Conservation (phyloP, 2,888 invertebrate species). For the Nemapogon koenigi region DNA sequence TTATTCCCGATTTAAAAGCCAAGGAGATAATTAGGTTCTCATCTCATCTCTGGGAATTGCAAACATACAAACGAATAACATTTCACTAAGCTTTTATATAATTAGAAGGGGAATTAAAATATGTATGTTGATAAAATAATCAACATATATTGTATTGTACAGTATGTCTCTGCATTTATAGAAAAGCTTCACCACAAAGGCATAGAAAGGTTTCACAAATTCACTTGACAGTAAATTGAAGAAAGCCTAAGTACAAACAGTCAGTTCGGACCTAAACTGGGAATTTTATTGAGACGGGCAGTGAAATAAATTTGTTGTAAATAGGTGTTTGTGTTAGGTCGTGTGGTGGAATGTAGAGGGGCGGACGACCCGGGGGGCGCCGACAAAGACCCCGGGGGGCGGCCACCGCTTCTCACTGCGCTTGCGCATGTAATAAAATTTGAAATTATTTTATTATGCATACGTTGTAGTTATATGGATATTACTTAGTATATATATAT, state of each 20-base stretch:
- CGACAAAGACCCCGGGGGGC: constrained; percentile 54
- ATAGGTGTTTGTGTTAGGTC: constrained; percentile 10
- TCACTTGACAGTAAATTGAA: constrained; percentile 2
- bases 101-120: neutral
- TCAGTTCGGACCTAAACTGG: neutral
- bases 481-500: no score
- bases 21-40: no score
- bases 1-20: no score
- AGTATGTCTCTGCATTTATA: no score
- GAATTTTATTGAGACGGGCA: constrained; percentile 3
- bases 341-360: constrained; percentile 16
- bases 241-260: constrained; percentile 5
- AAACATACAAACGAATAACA: neutral
- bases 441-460: no score
- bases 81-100: neutral
- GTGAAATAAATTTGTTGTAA: constrained; percentile 8
- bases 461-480: no score
- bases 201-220: no score
- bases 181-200: no score
- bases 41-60: no score
- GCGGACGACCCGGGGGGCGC: constrained; percentile 42
- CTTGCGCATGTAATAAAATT: constrained; percentile 6
- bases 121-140: no score
- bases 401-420: constrained; percentile 28
- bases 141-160: no score